These are phyloP conservation scores for Aleadryas rufinucha DNA, from an alignment of 2,113 vertebrate species.

Conservation along the genomic window DNA sequence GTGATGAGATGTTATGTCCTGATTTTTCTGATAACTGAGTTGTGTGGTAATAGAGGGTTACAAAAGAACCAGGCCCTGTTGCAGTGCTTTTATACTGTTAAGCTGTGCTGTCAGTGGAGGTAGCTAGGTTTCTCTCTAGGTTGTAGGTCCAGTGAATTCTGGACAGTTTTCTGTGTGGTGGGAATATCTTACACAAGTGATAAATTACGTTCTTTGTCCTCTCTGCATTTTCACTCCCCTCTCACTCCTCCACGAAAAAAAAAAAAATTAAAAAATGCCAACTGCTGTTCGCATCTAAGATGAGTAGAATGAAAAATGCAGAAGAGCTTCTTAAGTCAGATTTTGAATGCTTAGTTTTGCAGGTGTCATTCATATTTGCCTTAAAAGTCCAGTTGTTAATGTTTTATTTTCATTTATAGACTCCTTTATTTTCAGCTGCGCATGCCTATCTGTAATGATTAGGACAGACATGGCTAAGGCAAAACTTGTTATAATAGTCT, in stretches of 20 bases:
- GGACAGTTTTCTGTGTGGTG: neutral
- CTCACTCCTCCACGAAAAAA: neutral
- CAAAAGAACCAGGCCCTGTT: neutral
- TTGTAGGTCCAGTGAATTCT: neutral
- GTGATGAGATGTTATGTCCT: neutral
- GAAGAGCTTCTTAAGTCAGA: neutral
- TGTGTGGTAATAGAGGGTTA: neutral
- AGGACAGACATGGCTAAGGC: neutral
- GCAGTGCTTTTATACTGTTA: neutral
- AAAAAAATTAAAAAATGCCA: neutral
- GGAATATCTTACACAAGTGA: neutral
- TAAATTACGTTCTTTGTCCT: neutral
- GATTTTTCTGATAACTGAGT: neutral
- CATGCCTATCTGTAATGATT: fast-evolving
- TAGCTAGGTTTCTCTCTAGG: neutral
- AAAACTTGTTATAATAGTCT: neutral
- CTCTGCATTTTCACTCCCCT: neutral
- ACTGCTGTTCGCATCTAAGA: neutral
- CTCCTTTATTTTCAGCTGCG: neutral
- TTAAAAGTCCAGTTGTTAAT: neutral
- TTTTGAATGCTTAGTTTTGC: neutral
- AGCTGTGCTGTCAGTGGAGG: neutral
- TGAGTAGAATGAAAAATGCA: neutral
- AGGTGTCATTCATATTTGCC: neutral
- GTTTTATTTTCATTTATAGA: neutral